These are phyloP conservation scores for Suricata suricatta DNA, from an alignment of 2,113 vertebrate genomes.

Conservation along the genomic window DNA sequence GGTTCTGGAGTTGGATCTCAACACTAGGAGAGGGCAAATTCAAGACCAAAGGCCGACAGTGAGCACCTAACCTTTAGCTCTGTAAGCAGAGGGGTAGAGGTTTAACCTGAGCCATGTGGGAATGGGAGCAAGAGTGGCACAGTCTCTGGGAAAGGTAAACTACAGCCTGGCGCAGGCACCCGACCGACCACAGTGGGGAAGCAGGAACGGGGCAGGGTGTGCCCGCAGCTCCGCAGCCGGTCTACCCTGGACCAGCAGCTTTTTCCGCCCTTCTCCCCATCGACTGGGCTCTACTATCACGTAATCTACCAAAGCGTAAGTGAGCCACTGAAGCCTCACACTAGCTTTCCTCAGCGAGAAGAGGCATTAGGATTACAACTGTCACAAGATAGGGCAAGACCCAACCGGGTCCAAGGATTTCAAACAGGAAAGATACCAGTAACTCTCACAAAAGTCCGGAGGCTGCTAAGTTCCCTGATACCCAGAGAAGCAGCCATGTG, in stretches of 20 bases:
- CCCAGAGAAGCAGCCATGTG: not conserved
- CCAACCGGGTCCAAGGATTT: not conserved
- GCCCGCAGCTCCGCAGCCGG: not conserved
- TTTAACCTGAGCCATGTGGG: slow-evolving; percentile 41
- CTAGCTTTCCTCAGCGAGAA: slow-evolving; percentile 40
- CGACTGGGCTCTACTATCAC: not conserved
- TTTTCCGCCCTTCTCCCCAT: not conserved
- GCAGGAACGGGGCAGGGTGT: not conserved
- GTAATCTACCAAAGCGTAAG: not conserved
- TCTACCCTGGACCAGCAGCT: not conserved
- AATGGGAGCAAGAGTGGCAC: not conserved
- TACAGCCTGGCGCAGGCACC: not conserved
- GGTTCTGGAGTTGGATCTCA: not conserved
- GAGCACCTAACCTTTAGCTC: slow-evolving; percentile 24
- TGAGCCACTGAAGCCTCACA: slow-evolving; percentile 11
- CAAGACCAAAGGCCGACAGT: not conserved
- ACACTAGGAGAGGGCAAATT: not conserved
- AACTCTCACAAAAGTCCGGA: slow-evolving; percentile 1
- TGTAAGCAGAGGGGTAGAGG: not conserved
- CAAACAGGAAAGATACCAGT: slow-evolving; percentile 20
- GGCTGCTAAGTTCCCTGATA: slow-evolving; percentile 17
- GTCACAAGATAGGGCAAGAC: slow-evolving; percentile 37
- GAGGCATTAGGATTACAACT: not conserved
- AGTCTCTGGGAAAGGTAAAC: slow-evolving; percentile 3
- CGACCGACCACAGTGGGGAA: not conserved